Evolutionary conservation across 2,113 vertebrate genomes (phyloP).

Genomic region (Aegithalos caudatus): DNA sequence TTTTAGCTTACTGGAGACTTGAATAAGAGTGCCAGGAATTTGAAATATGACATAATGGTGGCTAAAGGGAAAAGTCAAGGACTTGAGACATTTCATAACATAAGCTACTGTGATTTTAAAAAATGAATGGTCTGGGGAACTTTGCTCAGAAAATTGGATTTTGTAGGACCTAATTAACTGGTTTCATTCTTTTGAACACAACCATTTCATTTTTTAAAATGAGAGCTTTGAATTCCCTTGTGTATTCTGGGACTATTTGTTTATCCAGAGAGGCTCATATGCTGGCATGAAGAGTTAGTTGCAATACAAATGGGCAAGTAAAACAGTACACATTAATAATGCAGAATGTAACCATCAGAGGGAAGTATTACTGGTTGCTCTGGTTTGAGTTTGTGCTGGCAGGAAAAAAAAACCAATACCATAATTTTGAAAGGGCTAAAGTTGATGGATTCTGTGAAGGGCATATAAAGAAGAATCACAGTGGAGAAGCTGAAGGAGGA

Average conservation of each 20-base stretch:
- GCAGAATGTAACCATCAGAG: not conserved
- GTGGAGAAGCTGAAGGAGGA: not conserved
- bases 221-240: not conserved
- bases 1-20: constrained; percentile 2
- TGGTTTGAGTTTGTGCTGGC: not conserved
- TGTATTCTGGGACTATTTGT: not conserved
- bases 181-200: not conserved
- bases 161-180: constrained; percentile 6
- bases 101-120: not conserved
- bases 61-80: constrained; percentile 16
- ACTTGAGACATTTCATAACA: not conserved
- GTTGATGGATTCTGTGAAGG: not conserved
- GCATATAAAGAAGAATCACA: not conserved
- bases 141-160: constrained; percentile 3
- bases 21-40: not conserved
- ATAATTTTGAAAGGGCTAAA: not conserved
- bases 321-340: not conserved
- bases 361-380: not conserved
- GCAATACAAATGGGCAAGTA: not conserved
- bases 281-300: not conserved
- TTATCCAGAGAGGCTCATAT: not conserved
- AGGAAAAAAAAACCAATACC: not conserved
- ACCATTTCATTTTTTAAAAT: not conserved
- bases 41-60: constrained; percentile 16
- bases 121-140: constrained; percentile 6